Percentiles rank a stretch among this genome's conserved stretches.
These are phyloP conservation scores for Oncopodura yosiiana DNA, from an alignment of 1,140 invertebrate species.

Conservation along the genomic window DNA sequence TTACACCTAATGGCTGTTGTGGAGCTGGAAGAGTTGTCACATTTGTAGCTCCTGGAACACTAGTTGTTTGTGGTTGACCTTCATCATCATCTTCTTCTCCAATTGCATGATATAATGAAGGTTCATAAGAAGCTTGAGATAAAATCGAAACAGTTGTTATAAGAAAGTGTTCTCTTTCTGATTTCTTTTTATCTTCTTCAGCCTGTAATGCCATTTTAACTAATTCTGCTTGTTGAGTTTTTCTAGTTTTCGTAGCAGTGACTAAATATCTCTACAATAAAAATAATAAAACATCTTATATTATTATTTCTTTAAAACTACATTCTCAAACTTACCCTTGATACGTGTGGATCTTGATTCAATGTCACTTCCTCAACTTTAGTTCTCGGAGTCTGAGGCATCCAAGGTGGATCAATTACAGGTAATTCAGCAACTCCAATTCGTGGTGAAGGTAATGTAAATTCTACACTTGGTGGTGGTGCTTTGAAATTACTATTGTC, in stretches of 20 bases:
- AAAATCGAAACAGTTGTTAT: constrained; percentile 96
- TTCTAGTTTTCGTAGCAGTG: constrained; percentile 93
- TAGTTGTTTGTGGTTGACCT: not conserved
- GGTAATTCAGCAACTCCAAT: constrained; percentile 89
- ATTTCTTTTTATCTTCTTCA: constrained; percentile 87
- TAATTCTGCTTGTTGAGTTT: constrained; percentile 97
- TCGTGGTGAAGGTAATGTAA: constrained; percentile 91
- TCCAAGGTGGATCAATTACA: constrained; percentile 97
- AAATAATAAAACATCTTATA: not conserved
- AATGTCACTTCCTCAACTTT: constrained; percentile 98
- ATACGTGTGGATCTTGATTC: constrained; percentile 95
- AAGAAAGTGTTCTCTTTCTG: constrained; percentile 88
- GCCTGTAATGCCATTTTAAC: constrained; percentile 88
- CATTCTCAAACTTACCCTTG: constrained; percentile 36
- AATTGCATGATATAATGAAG: constrained; percentile 67
- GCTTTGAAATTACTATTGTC: constrained; percentile 91
- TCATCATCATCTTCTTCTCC: constrained; percentile 75
- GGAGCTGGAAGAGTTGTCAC: not conserved
- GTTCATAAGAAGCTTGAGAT: constrained; percentile 88
- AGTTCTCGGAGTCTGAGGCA: constrained; percentile 90
- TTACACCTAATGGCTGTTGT: constrained; percentile 10
- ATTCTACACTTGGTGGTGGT: constrained; percentile 96
- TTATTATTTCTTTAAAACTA: not conserved
- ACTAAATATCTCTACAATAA: constrained; percentile 77
- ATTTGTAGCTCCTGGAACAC: not conserved